Conservation (phyloP, 2,888 invertebrate species). For the Pasiphila rectangulata region DNA sequence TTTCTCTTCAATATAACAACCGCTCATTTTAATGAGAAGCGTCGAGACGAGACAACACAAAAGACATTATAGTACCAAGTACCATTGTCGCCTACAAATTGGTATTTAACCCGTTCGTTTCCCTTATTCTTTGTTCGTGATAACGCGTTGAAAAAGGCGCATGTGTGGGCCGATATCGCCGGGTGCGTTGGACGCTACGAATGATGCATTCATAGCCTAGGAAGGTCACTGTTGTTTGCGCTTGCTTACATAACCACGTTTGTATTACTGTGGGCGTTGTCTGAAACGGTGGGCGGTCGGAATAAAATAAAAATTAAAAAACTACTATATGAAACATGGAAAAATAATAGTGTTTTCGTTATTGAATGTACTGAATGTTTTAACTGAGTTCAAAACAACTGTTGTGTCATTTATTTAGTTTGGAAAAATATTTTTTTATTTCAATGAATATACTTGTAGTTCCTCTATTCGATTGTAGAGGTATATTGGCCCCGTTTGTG, state of each 20-base stretch:
- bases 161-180: conserved; percentile 37
- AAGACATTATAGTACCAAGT: not conserved
- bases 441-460: too few species aligned
- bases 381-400: too few species aligned
- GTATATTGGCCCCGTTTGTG: too few species aligned
- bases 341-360: too few species aligned
- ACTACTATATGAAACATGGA: too few species aligned
- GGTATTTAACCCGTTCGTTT: conserved; percentile 41
- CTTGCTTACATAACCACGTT: conserved; percentile 69
- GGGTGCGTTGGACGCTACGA: conserved; percentile 67
- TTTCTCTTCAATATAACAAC: conserved; percentile 14
- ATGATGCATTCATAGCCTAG: conserved; percentile 65
- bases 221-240: conserved; percentile 69
- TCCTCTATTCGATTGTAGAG: too few species aligned
- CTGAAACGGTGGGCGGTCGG: conserved; percentile 30
- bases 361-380: too few species aligned
- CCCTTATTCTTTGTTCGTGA: conserved; percentile 55
- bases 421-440: too few species aligned
- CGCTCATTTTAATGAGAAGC: conserved; percentile 31
- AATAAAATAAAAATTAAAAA: too few species aligned
- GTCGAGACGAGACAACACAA: conserved; percentile 18
- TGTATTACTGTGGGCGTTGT: conserved; percentile 53
- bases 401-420: too few species aligned
- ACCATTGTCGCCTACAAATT: conserved; percentile 35
- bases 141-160: conserved; percentile 48